Conservation (phyloP, 92 coral and sea anemone species). For the Epizoanthus illoricatus region DNA sequence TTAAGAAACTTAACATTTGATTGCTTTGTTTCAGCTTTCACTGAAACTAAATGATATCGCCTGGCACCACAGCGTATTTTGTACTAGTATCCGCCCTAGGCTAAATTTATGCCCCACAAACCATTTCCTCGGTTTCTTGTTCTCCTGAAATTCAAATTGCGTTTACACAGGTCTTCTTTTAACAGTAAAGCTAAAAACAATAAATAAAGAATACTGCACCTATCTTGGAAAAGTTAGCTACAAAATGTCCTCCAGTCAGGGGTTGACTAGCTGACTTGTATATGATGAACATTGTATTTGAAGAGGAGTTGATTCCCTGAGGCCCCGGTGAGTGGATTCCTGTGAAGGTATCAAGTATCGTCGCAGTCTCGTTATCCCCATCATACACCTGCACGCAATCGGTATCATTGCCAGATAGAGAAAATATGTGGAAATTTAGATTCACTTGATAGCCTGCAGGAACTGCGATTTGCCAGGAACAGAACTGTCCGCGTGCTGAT, state of each 20-base stretch:
- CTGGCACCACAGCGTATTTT: too few relatives aligned
- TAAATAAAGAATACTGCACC: not conserved
- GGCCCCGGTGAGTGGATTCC: conserved; percentile 11
- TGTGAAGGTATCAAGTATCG: conserved; percentile 3
- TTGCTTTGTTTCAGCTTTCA: too few relatives aligned
- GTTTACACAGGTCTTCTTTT: too few relatives aligned
- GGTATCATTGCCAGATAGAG: conserved; percentile 13
- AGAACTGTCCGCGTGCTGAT: conserved; percentile 28
- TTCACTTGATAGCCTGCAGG: conserved; percentile 14
- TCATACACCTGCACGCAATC: conserved; percentile 3
- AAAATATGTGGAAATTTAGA: not conserved
- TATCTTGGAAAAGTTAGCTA: not conserved
- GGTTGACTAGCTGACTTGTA: not conserved
- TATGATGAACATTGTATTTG: conserved; percentile 7
- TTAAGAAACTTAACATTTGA: too few relatives aligned
- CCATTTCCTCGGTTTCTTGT: too few relatives aligned
- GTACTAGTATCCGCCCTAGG: too few relatives aligned
- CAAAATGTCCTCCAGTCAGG: not conserved
- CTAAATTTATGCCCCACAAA: too few relatives aligned
- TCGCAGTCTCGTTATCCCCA: not conserved
- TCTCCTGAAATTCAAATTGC: too few relatives aligned
- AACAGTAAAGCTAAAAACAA: too few relatives aligned
- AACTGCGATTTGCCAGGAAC: conserved; percentile 25
- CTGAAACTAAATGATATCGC: too few relatives aligned
- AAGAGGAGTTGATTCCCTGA: conserved; percentile 2